A percentile compares a stretch with the other conserved stretches of the same genome.
phyloP scores from a whole-genome alignment of 2,113 vertebrate genomes.

The Girardinichthys multiradiatus region DNA sequence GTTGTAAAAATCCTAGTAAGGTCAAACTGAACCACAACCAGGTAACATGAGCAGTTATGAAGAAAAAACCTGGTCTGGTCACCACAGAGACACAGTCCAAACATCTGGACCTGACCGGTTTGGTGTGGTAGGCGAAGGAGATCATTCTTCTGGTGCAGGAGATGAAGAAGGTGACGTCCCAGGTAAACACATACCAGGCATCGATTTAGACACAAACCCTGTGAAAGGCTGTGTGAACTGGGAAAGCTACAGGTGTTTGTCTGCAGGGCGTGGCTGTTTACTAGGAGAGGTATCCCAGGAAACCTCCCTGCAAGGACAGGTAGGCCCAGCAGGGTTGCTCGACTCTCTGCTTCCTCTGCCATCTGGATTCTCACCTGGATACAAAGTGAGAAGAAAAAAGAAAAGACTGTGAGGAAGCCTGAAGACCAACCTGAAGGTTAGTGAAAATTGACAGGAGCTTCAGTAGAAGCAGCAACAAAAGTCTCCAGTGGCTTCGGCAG shows the following conservation, averaged over 20 bases:
- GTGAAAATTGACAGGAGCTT: not conserved
- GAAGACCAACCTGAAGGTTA: no score
- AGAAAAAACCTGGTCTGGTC: no score
- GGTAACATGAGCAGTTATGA: no score
- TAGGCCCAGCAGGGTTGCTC: conserved; percentile 37
- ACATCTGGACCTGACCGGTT: no score
- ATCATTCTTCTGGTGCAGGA: conserved; percentile 49
- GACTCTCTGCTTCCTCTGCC: conserved; percentile 22
- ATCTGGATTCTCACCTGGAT: conserved; percentile 22
- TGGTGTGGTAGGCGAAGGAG: conserved; percentile 57
- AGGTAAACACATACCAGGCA: conserved; percentile 52
- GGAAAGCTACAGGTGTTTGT: not conserved
- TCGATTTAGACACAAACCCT: not conserved
- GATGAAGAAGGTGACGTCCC: conserved; percentile 60
- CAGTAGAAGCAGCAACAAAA: not conserved
- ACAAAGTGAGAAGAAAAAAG: no score
- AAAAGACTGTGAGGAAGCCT: no score
- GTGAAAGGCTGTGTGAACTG: no score
- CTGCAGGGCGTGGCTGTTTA: not conserved
- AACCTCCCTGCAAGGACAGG: conserved; percentile 57
- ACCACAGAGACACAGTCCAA: no score
- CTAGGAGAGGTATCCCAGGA: conserved; percentile 61
- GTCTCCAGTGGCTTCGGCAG: conserved; percentile 82
- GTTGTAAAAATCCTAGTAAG: no score
- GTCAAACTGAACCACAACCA: no score